Conservation (phyloP, 2,888 invertebrate genomes). For the Epinotia demarniana region DNA sequence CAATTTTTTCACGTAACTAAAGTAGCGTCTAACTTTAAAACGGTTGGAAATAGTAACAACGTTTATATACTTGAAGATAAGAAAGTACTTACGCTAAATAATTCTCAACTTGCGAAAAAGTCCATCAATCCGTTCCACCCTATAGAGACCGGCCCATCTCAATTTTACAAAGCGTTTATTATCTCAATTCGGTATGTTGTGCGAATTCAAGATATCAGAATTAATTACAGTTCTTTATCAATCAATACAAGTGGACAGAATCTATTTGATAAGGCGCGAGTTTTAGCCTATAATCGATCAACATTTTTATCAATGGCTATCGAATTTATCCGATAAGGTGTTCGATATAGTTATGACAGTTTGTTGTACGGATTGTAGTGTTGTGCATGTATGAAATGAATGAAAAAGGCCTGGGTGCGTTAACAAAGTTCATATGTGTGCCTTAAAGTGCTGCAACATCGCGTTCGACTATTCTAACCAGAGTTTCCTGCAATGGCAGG, state of each 20-base stretch:
- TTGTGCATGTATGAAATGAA: conserved; percentile 4
- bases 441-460: conserved; percentile 44
- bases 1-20: no score
- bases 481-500: conserved; percentile 63
- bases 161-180: not conserved
- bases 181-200: not conserved
- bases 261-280: conserved; percentile 7
- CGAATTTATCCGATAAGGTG: conserved; percentile 15
- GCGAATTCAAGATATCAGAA: conserved; percentile 3
- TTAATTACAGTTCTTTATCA: conserved; percentile 29
- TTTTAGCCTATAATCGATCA: conserved; percentile 30
- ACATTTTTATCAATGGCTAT: conserved; percentile 17
- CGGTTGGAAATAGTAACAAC: no score
- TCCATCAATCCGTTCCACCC: no score
- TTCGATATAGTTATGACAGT: conserved; percentile 7
- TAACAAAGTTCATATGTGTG: conserved; percentile 54
- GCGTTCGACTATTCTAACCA: conserved; percentile 55
- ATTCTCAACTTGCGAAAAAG: no score
- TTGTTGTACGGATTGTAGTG: not conserved
- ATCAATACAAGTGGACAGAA: conserved; percentile 9
- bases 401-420: not conserved
- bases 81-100: no score
- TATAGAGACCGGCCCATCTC: not conserved
- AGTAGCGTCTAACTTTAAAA: no score
- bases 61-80: no score